A percentile compares a stretch with the other conserved stretches of the same genome.
These are phyloP conservation scores for Meandrusa payeni DNA, from an alignment of 2,888 invertebrate genomes.

Conservation along the genomic window DNA sequence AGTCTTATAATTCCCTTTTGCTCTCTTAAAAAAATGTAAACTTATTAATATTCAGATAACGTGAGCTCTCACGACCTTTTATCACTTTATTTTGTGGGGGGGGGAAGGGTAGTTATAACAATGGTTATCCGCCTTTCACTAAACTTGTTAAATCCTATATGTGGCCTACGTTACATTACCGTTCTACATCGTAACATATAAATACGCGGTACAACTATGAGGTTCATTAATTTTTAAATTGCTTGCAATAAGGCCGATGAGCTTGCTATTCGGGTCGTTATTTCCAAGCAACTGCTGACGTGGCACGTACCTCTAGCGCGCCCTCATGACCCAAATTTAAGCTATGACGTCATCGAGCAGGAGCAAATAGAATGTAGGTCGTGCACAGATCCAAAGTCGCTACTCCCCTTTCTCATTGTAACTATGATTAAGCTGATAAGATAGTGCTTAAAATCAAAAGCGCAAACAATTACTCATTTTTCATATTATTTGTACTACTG, in stretches of 20 bases:
- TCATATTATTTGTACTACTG: constrained; percentile 1
- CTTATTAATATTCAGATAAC: no score
- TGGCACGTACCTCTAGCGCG: constrained; percentile 45
- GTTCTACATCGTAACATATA: no score
- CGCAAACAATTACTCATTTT: background rate
- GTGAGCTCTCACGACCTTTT: no score
- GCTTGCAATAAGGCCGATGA: constrained; percentile 6
- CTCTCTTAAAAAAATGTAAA: no score
- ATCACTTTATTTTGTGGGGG: no score
- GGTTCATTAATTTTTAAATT: background rate
- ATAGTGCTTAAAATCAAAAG: constrained; percentile 25
- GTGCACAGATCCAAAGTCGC: constrained; percentile 36
- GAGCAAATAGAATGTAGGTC: constrained; percentile 61
- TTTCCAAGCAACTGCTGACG: constrained; percentile 20
- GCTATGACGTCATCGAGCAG: constrained; percentile 66
- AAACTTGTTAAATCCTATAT: no score
- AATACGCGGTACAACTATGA: background rate
- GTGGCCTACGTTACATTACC: no score
- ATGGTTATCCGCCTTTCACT: no score
- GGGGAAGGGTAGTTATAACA: no score
- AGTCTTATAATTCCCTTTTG: no score
- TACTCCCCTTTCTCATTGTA: constrained; percentile 37
- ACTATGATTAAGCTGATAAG: constrained; percentile 36
- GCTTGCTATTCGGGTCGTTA: constrained; percentile 34
- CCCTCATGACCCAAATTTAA: constrained; percentile 73